phyloP scores from a whole-genome alignment of 1,140 invertebrate species.

The Monochamus saltuarius region DNA sequence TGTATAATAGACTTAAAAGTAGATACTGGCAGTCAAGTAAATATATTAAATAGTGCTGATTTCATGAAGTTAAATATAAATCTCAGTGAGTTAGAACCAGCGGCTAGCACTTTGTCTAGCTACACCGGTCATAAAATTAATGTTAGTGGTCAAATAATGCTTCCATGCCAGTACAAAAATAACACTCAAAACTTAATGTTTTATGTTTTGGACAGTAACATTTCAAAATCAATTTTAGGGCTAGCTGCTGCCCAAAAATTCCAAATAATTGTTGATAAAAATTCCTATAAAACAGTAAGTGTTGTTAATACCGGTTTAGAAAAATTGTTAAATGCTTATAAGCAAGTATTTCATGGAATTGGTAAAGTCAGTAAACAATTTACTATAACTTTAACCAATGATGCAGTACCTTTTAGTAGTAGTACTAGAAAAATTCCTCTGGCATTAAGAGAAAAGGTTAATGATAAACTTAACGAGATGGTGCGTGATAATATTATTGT shows the following conservation, averaged over 20 bases:
- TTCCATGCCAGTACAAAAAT: neutral
- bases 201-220: conserved; percentile 1
- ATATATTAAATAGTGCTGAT: neutral
- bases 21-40: neutral
- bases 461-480: conserved; percentile 16
- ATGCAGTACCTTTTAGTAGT: conserved; percentile 1
- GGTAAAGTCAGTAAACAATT: conserved; percentile 4
- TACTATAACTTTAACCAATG: conserved; percentile 9
- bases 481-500: conserved; percentile 12
- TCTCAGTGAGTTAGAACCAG: neutral
- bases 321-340: neutral
- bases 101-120: neutral
- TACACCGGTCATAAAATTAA: conserved; percentile 9
- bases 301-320: neutral
- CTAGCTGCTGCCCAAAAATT: neutral
- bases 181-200: neutral
- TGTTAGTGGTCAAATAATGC: neutral
- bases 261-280: neutral
- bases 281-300: neutral
- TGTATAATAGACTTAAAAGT: conserved; percentile 2
- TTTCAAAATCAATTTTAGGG: neutral
- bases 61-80: neutral
- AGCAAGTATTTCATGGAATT: neutral
- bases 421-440: conserved; percentile 14
- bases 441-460: conserved; percentile 12